A percentile compares a stretch with the other conserved stretches of the same genome.
These are phyloP conservation scores for Latrodectus hesperus DNA, from an alignment of 2,888 invertebrate species.

Conservation along the genomic window DNA sequence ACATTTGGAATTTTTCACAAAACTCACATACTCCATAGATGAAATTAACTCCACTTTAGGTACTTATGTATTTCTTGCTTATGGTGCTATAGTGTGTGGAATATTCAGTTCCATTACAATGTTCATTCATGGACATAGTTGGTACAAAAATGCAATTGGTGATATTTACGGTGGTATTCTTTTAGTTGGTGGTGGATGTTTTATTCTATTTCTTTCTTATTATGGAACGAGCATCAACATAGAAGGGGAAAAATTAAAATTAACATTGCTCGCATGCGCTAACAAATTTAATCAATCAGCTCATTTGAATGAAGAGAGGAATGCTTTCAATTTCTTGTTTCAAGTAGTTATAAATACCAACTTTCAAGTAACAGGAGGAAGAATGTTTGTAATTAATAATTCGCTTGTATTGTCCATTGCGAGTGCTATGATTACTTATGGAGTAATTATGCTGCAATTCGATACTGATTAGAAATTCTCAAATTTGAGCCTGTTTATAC, in stretches of 20 bases:
- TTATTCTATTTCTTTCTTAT: neutral
- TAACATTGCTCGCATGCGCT: neutral
- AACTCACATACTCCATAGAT: neutral
- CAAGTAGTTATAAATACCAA: neutral
- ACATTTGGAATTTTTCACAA: neutral
- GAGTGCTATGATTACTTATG: neutral
- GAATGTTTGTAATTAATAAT: neutral
- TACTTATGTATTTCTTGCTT: neutral
- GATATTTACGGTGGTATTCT: neutral
- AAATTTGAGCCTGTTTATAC: too few relatives aligned
- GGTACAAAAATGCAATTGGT: neutral
- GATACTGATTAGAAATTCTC: too few relatives aligned
- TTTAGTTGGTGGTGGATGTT: neutral
- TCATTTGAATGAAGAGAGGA: neutral
- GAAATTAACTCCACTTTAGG: neutral
- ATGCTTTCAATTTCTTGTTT: neutral
- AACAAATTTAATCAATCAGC: neutral
- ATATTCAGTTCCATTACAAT: neutral
- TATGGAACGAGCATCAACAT: neutral
- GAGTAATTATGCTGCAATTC: neutral
- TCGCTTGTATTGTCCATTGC: neutral
- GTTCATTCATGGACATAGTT: neutral
- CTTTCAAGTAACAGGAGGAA: neutral
- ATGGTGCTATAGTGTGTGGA: neutral
- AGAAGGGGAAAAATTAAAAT: neutral